These are phyloP conservation scores for Pammene aurita DNA, from an alignment of 2,888 invertebrate genomes.

Conservation along the genomic window DNA sequence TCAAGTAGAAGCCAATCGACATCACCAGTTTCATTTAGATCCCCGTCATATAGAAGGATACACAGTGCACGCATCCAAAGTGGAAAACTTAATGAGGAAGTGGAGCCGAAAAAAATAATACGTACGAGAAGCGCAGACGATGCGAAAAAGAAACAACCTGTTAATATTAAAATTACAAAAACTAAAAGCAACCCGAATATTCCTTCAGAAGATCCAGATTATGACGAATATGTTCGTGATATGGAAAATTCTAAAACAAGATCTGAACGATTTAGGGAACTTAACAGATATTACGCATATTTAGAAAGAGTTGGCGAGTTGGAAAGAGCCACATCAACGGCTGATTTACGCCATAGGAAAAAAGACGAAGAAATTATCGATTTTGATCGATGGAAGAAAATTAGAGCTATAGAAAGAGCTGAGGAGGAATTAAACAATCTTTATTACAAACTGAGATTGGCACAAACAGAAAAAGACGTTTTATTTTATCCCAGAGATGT, in stretches of 20 bases:
- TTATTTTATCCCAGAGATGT: constrained; percentile 90
- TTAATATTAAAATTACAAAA: constrained; percentile 52
- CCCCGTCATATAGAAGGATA: constrained; percentile 87
- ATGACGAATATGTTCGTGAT: constrained; percentile 86
- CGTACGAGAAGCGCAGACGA: constrained; percentile 87
- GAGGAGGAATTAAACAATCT: constrained; percentile 91
- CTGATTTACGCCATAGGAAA: constrained; percentile 87
- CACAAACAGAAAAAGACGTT: constrained; percentile 92
- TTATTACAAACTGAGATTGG: constrained; percentile 89
- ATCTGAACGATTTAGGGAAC: constrained; percentile 91
- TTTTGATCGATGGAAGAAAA: constrained; percentile 93
- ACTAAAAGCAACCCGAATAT: constrained; percentile 72
- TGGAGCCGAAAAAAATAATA: constrained; percentile 69
- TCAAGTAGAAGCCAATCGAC: constrained; percentile 75
- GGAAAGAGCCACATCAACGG: constrained; percentile 88
- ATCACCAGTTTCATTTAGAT: constrained; percentile 85
- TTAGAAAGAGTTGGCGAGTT: constrained; percentile 92
- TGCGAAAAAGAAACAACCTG: constrained; percentile 69
- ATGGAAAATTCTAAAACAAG: constrained; percentile 86
- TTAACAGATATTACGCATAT: constrained; percentile 92
- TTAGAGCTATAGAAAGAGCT: constrained; percentile 90
- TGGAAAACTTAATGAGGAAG: constrained; percentile 63
- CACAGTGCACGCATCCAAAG: constrained; percentile 76
- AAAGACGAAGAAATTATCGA: constrained; percentile 92
- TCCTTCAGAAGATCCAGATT: constrained; percentile 82